Conservation (phyloP, 2,113 vertebrate genomes). For the Pseudolaguvia tuberculata region DNA sequence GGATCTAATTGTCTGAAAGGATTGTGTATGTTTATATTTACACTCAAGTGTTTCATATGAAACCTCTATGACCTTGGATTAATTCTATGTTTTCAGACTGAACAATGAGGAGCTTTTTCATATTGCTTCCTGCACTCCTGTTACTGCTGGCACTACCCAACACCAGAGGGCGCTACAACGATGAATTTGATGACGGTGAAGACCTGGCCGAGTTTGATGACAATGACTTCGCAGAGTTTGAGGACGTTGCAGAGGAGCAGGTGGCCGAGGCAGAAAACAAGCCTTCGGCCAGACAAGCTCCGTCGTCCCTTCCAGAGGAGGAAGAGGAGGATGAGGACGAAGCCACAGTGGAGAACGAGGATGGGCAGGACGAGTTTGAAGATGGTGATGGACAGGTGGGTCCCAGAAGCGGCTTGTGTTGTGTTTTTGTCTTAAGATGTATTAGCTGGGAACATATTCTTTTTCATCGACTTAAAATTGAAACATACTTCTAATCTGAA, state of each 20-base stretch:
- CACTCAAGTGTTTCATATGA: not conserved
- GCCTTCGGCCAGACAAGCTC: constrained; percentile 63
- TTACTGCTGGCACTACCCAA: constrained; percentile 61
- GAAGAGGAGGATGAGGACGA: constrained; percentile 86
- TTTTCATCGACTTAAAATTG: too few species aligned
- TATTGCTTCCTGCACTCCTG: constrained; percentile 60
- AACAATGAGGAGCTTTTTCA: constrained; percentile 56
- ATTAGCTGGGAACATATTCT: too few species aligned
- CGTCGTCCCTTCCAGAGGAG: constrained; percentile 56
- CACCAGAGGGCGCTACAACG: constrained; percentile 72
- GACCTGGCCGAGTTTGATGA: constrained; percentile 93
- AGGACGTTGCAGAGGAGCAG: constrained; percentile 81
- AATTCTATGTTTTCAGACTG: constrained; percentile 39
- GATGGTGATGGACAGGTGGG: constrained; percentile 80
- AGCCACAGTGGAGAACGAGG: constrained; percentile 90
- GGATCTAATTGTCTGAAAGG: not conserved
- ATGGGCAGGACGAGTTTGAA: constrained; percentile 89
- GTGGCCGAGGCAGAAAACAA: constrained; percentile 65
- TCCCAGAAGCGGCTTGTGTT: not conserved
- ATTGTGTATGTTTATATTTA: not conserved
- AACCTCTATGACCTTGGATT: not conserved
- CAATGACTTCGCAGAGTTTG: constrained; percentile 97
- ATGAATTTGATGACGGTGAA: constrained; percentile 92
- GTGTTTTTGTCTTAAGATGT: not conserved
- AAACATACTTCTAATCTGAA: too few species aligned